phyloP scores from a whole-genome alignment of 2,888 invertebrate species.

The Chalcis sispes region DNA sequence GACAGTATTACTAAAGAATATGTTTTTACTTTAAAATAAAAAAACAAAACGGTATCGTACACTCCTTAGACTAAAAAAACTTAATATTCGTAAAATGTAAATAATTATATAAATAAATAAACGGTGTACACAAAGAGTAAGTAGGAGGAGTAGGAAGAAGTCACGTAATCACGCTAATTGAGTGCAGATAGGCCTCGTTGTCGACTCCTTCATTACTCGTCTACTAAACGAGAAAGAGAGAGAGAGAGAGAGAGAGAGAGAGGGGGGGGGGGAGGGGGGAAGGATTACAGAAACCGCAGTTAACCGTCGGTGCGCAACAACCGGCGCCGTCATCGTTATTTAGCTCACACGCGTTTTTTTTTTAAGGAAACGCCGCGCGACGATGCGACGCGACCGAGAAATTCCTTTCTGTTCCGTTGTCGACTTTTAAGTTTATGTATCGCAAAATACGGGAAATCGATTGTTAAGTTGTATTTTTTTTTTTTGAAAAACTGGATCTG shows the following conservation, averaged over 20 bases:
- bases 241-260: constrained; percentile 30
- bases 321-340: constrained; percentile 39
- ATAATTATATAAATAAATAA: too few relatives aligned
- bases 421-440: too few relatives aligned
- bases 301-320: constrained; percentile 25
- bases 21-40: too few relatives aligned
- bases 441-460: too few relatives aligned
- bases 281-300: constrained; percentile 51
- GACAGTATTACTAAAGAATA: too few relatives aligned
- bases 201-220: constrained; percentile 73
- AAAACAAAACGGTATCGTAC: too few relatives aligned
- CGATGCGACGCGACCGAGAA: constrained; percentile 30
- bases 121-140: background rate
- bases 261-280: constrained; percentile 35
- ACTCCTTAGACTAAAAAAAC: too few relatives aligned
- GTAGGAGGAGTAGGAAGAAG: too few relatives aligned
- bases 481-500: too few relatives aligned
- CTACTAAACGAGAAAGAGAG: constrained; percentile 4
- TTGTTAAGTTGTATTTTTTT: too few relatives aligned
- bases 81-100: too few relatives aligned
- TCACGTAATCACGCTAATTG: constrained; percentile 73
- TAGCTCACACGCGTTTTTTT: constrained; percentile 14
- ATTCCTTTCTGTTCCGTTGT: constrained; percentile 13
- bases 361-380: constrained; percentile 42
- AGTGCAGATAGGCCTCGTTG: constrained; percentile 74